Conservation (phyloP, 2,888 invertebrate species). For the Ormyrus thymus region DNA sequence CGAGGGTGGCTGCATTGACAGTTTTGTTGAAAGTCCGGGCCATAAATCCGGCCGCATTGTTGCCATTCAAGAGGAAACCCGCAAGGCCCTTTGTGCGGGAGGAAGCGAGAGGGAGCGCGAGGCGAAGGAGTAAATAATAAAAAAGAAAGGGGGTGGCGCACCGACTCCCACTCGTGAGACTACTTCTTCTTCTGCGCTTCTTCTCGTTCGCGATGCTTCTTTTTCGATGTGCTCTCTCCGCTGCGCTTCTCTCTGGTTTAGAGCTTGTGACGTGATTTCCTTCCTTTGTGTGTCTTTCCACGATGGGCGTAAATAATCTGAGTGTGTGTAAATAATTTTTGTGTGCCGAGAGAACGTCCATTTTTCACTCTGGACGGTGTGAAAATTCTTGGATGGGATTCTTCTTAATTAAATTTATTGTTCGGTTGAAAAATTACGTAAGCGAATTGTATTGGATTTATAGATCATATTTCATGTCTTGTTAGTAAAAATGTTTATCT, state of each 20-base stretch:
- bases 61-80: conserved; percentile 74
- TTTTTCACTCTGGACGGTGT: no score
- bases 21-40: conserved; percentile 74
- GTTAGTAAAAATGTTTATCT: no score
- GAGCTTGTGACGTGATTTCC: conserved; percentile 15
- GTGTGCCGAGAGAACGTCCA: background rate
- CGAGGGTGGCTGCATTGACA: conserved; percentile 67
- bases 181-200: conserved; percentile 1
- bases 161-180: conserved; percentile 35
- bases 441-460: no score
- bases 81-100: conserved; percentile 71
- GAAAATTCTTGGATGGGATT: no score
- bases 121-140: conserved; percentile 38
- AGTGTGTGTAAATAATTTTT: conserved; percentile 15
- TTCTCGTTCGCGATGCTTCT: conserved; percentile 14
- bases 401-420: no score
- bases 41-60: conserved; percentile 73
- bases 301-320: background rate
- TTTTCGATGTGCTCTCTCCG: background rate
- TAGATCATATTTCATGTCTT: no score
- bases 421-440: no score
- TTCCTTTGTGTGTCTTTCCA: conserved; percentile 7
- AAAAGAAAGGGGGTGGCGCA: conserved; percentile 5
- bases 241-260: background rate
- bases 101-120: conserved; percentile 57